Evolutionary conservation across 2,797 vertebrate genomes (phyloP).

Genomic region (Mareca penelope): DNA sequence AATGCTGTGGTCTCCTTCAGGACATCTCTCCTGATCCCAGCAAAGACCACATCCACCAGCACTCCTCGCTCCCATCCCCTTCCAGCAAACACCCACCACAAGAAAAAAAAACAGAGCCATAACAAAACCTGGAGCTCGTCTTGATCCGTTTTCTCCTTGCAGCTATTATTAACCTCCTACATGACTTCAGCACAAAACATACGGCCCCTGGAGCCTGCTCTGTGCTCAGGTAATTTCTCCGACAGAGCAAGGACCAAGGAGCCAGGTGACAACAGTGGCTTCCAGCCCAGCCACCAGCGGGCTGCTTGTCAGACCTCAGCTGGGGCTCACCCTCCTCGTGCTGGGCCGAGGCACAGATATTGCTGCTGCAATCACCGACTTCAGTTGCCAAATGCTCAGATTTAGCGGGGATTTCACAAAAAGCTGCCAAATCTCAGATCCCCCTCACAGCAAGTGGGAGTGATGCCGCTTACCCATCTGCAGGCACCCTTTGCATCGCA

Average conservation of each 20-base stretch:
- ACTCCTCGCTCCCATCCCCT: neutral
- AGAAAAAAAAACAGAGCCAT: neutral
- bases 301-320: neutral
- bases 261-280: neutral
- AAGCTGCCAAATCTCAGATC: neutral
- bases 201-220: neutral
- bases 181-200: neutral
- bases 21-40: neutral
- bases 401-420: neutral
- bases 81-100: neutral
- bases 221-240: neutral
- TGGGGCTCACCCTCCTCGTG: neutral
- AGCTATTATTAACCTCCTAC: neutral
- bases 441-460: neutral
- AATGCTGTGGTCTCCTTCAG: neutral
- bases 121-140: neutral
- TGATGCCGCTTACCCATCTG: neutral
- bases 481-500: neutral
- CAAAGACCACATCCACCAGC: neutral
- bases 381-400: neutral
- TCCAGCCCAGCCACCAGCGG: neutral
- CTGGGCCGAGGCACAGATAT: neutral
- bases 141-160: neutral
- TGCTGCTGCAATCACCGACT: neutral
- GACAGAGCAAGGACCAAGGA: neutral